Conservation (phyloP, 2,888 invertebrate species). For the Limnephilus rhombicus region DNA sequence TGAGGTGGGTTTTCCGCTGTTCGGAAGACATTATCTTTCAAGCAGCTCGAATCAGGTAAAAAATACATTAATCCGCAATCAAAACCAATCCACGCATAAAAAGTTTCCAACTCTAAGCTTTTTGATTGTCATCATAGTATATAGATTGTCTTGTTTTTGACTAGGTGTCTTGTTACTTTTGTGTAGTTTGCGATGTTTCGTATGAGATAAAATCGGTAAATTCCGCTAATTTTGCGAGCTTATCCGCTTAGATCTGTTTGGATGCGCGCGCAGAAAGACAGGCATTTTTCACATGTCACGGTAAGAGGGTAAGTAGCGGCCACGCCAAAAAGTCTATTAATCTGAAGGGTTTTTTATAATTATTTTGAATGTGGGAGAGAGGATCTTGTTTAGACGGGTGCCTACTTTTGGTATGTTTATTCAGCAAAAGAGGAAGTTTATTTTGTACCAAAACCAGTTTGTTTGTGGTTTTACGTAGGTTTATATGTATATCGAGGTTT, state of each 20-base stretch:
- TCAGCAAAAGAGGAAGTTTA: not conserved
- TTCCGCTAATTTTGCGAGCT: slow-evolving; percentile 33
- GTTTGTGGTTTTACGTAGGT: not conserved
- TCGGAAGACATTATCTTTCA: slow-evolving; percentile 45
- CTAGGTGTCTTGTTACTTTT: not conserved
- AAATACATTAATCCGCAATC: not conserved
- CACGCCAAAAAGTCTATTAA: slow-evolving; percentile 16
- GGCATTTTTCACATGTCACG: slow-evolving; percentile 46
- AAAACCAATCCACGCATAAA: not conserved
- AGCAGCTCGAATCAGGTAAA: not conserved
- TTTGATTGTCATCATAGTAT: not conserved
- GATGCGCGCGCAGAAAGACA: slow-evolving; percentile 45
- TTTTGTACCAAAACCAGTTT: not conserved
- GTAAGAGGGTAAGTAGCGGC: slow-evolving; percentile 24
- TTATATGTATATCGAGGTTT: no score
- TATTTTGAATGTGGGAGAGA: not conserved
- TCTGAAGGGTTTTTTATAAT: not conserved
- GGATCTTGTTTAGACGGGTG: not conserved
- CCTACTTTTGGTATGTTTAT: not conserved
- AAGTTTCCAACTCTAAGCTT: not conserved
- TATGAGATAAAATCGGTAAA: slow-evolving; percentile 42
- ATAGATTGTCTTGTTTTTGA: not conserved
- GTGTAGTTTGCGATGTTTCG: not conserved
- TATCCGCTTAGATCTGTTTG: slow-evolving; percentile 42
- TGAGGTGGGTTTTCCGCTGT: slow-evolving; percentile 40